Evolutionary conservation across 2,888 invertebrate genomes (phyloP).

Genomic region (Sinohyriopsis cumingii): DNA sequence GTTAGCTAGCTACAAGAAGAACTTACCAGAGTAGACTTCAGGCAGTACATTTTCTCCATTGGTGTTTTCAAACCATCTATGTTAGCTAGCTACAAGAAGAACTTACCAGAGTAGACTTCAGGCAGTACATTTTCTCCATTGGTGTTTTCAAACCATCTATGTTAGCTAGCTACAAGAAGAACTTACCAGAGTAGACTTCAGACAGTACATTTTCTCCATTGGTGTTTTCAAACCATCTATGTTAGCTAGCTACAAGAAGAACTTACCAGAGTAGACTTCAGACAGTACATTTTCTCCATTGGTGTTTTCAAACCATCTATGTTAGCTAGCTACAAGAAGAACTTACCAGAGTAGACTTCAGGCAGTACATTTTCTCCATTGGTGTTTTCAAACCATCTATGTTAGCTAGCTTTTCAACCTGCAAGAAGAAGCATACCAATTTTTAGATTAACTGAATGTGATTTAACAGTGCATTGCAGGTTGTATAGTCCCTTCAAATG

Average conservation of each 20-base stretch:
- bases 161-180: slow-evolving; percentile 55
- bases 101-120: slow-evolving; percentile 66
- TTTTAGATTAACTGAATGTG: background rate
- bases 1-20: slow-evolving; percentile 55
- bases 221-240: slow-evolving; percentile 62
- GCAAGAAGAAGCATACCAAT: slow-evolving; percentile 8
- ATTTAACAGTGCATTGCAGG: background rate
- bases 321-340: slow-evolving; percentile 44
- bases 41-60: slow-evolving; percentile 62
- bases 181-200: slow-evolving; percentile 66
- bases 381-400: slow-evolving; percentile 62
- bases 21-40: slow-evolving; percentile 66
- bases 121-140: slow-evolving; percentile 62
- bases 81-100: slow-evolving; percentile 55
- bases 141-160: slow-evolving; percentile 62
- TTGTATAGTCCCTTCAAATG: too few species aligned
- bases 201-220: slow-evolving; percentile 62
- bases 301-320: slow-evolving; percentile 62
- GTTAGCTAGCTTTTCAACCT: slow-evolving; percentile 65
- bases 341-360: slow-evolving; percentile 67
- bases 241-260: slow-evolving; percentile 55
- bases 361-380: slow-evolving; percentile 62
- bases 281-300: slow-evolving; percentile 62
- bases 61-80: slow-evolving; percentile 62
- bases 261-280: slow-evolving; percentile 66